These are phyloP conservation scores for Pentalonia nigronervosa DNA, from an alignment of 1,140 invertebrate genomes.

Conservation along the genomic window DNA sequence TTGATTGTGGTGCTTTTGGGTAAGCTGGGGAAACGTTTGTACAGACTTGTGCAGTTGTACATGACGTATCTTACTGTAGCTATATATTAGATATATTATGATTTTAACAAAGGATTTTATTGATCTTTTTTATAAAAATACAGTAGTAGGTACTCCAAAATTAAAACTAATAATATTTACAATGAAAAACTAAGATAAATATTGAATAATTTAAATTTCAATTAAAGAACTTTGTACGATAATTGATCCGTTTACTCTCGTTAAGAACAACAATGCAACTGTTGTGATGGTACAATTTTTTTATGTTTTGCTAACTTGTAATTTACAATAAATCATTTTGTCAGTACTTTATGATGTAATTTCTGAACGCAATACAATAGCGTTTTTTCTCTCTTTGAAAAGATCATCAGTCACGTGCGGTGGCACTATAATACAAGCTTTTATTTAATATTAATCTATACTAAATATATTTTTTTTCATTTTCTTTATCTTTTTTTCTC, in stretches of 20 bases:
- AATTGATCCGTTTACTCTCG: not conserved
- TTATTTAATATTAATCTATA: slow-evolving; percentile 10
- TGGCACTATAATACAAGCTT: not conserved
- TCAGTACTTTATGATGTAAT: not conserved
- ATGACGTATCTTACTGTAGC: too few relatives aligned
- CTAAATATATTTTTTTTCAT: not conserved
- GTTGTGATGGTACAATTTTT: not conserved
- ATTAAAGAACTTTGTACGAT: not conserved
- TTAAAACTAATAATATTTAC: not conserved
- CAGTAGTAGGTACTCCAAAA: not conserved
- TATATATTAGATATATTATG: too few relatives aligned
- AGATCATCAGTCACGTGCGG: not conserved
- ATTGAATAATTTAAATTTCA: not conserved
- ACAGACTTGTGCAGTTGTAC: too few relatives aligned
- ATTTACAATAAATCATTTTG: slow-evolving; percentile 18
- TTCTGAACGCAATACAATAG: not conserved
- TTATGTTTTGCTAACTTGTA: not conserved
- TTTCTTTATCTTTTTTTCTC: not conserved
- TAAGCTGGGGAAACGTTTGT: too few relatives aligned
- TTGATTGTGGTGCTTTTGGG: too few relatives aligned
- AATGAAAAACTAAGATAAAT: not conserved
- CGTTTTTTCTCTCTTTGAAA: not conserved
- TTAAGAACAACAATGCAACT: not conserved
- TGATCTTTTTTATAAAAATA: too few relatives aligned
- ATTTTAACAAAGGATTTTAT: too few relatives aligned